Percentiles rank a stretch among this genome's conserved stretches.
Evolutionary conservation across 53 echinoderm and acorn worm species (phyloP).

Genomic region (Echinarachnius parma): DNA sequence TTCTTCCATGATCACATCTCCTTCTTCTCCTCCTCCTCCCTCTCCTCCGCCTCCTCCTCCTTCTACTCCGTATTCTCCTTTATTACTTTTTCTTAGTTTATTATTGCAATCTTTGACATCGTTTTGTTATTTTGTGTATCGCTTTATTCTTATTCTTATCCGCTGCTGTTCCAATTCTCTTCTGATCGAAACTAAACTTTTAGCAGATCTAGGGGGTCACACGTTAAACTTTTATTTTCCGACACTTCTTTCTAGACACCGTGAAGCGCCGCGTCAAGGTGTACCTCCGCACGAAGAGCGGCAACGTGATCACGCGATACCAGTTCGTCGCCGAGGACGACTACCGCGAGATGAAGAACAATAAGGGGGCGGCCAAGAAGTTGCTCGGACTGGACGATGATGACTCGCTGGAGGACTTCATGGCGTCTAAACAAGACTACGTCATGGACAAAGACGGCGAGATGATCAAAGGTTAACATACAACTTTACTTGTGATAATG

Average conservation of each 20-base stretch:
- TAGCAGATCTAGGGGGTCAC: too few relatives aligned
- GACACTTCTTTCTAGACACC: not conserved
- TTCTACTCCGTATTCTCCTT: too few relatives aligned
- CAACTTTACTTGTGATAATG: too few relatives aligned
- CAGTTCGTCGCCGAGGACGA: constrained; percentile 78
- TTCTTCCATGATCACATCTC: too few relatives aligned
- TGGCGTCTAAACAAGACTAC: constrained; percentile 63
- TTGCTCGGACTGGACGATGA: constrained; percentile 69
- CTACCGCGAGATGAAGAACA: constrained; percentile 73
- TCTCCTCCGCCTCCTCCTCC: too few relatives aligned
- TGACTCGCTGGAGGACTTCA: constrained; percentile 75
- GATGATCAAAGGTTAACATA: constrained; percentile 80
- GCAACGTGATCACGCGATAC: constrained; percentile 66
- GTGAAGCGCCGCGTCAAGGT: constrained; percentile 74
- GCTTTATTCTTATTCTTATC: too few relatives aligned
- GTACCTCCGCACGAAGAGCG: constrained; percentile 73
- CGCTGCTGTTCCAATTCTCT: too few relatives aligned
- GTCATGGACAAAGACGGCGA: constrained; percentile 60
- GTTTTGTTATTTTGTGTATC: too few relatives aligned
- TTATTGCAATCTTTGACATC: too few relatives aligned
- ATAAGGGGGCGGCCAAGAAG: constrained; percentile 61
- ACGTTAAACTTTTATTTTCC: not conserved
- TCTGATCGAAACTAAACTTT: too few relatives aligned
- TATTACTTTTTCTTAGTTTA: too few relatives aligned
- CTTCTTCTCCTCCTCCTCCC: too few relatives aligned